A percentile compares a stretch with the other conserved stretches of the same genome.
Evolutionary conservation across 2,888 invertebrate genomes (phyloP).

Genomic region (Rhingia campestris): DNA sequence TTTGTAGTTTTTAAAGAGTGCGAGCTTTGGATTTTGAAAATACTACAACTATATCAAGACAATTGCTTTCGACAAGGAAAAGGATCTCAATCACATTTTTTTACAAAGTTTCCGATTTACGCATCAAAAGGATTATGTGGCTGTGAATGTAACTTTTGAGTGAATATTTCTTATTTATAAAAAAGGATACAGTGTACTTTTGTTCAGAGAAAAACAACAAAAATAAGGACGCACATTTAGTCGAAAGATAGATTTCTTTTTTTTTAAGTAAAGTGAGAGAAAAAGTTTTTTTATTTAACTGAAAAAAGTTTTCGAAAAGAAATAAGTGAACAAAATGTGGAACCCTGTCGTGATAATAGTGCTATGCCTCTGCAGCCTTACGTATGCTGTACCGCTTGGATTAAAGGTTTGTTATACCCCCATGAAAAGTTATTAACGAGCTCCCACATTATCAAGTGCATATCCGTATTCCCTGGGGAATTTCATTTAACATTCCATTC

Average conservation of each 20-base stretch:
- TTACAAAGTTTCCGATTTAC: constrained; percentile 7
- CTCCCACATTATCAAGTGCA: constrained; percentile 26
- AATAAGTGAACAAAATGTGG: constrained; percentile 77
- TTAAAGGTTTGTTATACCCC: constrained; percentile 79
- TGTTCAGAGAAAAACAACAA: neutral
- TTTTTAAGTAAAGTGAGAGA: constrained; percentile 20
- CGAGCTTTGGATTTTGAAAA: constrained; percentile 80
- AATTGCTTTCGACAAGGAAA: constrained; percentile 39
- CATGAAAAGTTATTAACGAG: neutral
- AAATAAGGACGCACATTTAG: constrained; percentile 26
- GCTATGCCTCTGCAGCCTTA: constrained; percentile 78
- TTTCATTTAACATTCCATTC: constrained; percentile 61
- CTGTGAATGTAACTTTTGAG: constrained; percentile 56
- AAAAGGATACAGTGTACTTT: constrained; percentile 42
- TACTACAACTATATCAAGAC: constrained; percentile 33
- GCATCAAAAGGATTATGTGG: constrained; percentile 76
- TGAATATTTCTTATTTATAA: constrained; percentile 25
- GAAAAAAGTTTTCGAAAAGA: constrained; percentile 40
- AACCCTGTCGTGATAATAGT: constrained; percentile 77
- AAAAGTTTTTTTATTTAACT: constrained; percentile 4
- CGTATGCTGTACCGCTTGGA: constrained; percentile 80
- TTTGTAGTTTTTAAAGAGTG: constrained; percentile 78
- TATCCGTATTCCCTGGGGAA: constrained; percentile 48
- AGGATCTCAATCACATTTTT: constrained; percentile 43
- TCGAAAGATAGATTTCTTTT: constrained; percentile 4